These are phyloP conservation scores for Lathamus discolor DNA, from an alignment of 2,113 vertebrate genomes.

Conservation along the genomic window DNA sequence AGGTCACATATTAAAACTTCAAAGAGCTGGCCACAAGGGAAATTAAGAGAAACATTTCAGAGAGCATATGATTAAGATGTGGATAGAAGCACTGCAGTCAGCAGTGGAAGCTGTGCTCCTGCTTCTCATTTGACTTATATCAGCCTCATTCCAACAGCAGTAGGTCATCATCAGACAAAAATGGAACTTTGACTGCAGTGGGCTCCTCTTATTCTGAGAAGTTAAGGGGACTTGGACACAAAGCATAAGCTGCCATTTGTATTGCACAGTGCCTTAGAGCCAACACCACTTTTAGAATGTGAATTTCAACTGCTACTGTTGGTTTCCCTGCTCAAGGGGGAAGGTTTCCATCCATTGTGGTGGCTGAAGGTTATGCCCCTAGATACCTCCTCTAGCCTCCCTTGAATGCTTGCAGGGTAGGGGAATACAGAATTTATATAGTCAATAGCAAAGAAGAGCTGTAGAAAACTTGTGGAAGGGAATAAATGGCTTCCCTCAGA, in stretches of 20 bases:
- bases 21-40: constrained; percentile 4
- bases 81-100: constrained; percentile 11
- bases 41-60: constrained; percentile 24
- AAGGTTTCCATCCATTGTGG: neutral
- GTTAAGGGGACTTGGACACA: neutral
- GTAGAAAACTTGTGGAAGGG: neutral
- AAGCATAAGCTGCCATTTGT: neutral
- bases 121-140: constrained; percentile 7
- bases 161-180: neutral
- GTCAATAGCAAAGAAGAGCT: neutral
- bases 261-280: neutral
- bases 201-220: neutral
- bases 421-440: neutral
- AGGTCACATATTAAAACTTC: constrained; percentile 33
- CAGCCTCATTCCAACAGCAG: neutral
- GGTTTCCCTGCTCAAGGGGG: neutral
- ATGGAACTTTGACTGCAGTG: neutral
- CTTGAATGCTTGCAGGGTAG: neutral
- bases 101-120: constrained; percentile 1
- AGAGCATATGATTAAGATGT: constrained; percentile 31
- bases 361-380: neutral
- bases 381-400: neutral
- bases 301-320: neutral
- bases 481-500: neutral
- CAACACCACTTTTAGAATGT: neutral